A percentile compares a stretch with the other conserved stretches of the same genome.
Evolutionary conservation across 2,888 invertebrate species (phyloP).

Genomic region (Papilio protenor): DNA sequence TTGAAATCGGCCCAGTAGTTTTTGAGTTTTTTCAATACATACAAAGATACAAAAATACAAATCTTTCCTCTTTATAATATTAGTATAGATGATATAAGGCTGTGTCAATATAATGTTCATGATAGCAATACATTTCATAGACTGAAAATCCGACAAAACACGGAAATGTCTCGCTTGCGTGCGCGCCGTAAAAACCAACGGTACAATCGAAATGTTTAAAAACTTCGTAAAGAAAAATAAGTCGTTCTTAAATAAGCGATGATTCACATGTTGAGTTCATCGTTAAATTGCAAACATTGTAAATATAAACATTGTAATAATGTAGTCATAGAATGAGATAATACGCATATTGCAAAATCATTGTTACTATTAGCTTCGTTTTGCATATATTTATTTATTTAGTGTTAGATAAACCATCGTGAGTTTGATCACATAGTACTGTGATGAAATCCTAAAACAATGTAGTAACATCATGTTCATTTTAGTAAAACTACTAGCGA

Average conservation of each 20-base stretch:
- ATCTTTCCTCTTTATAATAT: too few species aligned
- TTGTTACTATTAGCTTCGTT: background rate
- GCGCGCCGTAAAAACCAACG: slow-evolving; percentile 1
- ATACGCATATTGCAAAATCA: background rate
- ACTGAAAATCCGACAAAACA: background rate
- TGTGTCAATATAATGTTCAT: background rate
- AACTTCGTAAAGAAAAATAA: background rate
- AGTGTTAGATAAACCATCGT: too few species aligned
- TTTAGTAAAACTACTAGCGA: too few species aligned
- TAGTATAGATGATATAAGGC: too few species aligned
- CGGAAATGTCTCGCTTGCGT: background rate
- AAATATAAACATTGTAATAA: background rate
- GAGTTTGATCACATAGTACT: background rate
- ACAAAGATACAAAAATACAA: too few species aligned
- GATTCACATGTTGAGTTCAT: background rate
- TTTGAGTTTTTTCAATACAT: too few species aligned
- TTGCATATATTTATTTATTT: background rate
- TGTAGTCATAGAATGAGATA: background rate
- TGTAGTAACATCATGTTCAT: background rate
- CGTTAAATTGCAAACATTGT: background rate
- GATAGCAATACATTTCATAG: background rate
- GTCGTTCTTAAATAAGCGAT: slow-evolving; percentile 6
- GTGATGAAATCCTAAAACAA: background rate
- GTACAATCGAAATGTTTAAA: background rate
- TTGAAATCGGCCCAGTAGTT: too few species aligned